A percentile compares a stretch with the other conserved stretches of the same genome.
phyloP scores from a whole-genome alignment of 2,888 invertebrate species.

The Callyntrura sp. region DNA sequence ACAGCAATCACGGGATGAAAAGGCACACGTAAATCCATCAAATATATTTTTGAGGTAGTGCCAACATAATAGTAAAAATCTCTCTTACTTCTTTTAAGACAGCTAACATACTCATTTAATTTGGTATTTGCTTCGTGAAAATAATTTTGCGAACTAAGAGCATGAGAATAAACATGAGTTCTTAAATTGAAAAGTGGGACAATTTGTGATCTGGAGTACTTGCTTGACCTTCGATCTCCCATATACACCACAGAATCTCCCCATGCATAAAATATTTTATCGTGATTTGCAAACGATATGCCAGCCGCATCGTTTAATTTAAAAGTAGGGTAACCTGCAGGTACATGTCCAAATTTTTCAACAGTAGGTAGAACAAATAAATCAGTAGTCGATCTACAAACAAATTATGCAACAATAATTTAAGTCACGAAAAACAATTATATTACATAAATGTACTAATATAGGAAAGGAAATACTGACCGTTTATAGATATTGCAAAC shows the following conservation, averaged over 20 bases:
- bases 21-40: conserved; percentile 82
- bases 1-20: conserved; percentile 79
- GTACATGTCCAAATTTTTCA: neutral
- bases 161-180: conserved; percentile 26
- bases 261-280: conserved; percentile 74
- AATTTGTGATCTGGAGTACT: conserved; percentile 30
- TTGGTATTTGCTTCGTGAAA: conserved; percentile 31
- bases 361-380: neutral
- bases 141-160: conserved; percentile 77
- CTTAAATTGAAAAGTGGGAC: conserved; percentile 73
- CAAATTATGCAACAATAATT: neutral
- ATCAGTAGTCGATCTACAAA: conserved; percentile 9
- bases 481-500: conserved; percentile 68
- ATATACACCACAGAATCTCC: conserved; percentile 72
- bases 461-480: conserved; percentile 71
- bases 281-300: conserved; percentile 47
- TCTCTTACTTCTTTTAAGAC: conserved; percentile 72
- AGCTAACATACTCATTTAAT: conserved; percentile 79
- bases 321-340: conserved; percentile 60
- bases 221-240: conserved; percentile 74
- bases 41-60: conserved; percentile 78
- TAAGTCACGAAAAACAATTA: neutral
- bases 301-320: conserved; percentile 79
- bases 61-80: conserved; percentile 82
- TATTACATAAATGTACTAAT: neutral